Percentiles rank a stretch among this genome's conserved stretches.
Evolutionary conservation across 2,888 invertebrate species (phyloP).

Genomic region (Euzetes globulus): DNA sequence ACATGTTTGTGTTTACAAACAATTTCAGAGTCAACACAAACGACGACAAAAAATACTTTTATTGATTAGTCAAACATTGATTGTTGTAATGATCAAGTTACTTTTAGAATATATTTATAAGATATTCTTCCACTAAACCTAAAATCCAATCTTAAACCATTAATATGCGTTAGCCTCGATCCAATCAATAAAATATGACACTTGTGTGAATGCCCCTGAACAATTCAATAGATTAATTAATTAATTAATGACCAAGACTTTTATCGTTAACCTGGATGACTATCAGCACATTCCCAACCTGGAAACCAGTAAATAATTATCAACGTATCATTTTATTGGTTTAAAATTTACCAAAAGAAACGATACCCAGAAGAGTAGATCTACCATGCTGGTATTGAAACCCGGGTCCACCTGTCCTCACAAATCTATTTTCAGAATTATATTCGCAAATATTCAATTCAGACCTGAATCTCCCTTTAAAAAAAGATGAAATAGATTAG

Average conservation of each 20-base stretch:
- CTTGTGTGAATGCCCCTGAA: neutral
- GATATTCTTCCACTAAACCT: too few relatives aligned
- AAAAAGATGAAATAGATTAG: neutral
- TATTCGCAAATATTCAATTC: neutral
- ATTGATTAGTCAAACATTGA: too few relatives aligned
- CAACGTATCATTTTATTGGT: neutral
- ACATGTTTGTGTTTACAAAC: too few relatives aligned
- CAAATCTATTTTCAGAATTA: neutral
- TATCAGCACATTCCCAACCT: neutral
- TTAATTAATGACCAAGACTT: neutral
- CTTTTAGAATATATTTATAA: too few relatives aligned
- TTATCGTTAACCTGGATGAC: neutral
- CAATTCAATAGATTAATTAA: neutral
- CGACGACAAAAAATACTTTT: too few relatives aligned
- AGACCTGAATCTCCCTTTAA: neutral
- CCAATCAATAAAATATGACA: neutral
- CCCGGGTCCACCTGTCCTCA: slow-evolving; percentile 14
- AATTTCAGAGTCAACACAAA: too few relatives aligned
- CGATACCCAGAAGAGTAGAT: slow-evolving; percentile 10
- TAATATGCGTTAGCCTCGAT: neutral
- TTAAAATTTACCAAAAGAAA: slow-evolving; percentile 19
- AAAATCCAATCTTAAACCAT: too few relatives aligned
- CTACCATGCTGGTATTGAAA: neutral
- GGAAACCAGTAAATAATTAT: neutral
- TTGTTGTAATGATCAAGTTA: too few relatives aligned